Conservation (phyloP, 1,140 invertebrate species). For the Reticulitermes speratus region DNA sequence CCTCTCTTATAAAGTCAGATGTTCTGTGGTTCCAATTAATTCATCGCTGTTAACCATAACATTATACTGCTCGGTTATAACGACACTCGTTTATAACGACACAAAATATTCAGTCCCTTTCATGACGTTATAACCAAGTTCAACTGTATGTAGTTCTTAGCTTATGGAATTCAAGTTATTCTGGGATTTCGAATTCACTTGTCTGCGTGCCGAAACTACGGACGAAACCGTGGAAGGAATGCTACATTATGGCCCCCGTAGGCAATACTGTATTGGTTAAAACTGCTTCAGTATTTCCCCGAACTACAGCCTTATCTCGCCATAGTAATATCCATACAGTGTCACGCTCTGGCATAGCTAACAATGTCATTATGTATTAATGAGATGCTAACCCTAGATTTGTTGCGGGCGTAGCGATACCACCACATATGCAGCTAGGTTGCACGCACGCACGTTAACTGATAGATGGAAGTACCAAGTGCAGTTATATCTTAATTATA, state of each 20-base stretch:
- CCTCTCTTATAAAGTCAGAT: too few relatives aligned
- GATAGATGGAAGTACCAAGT: not conserved
- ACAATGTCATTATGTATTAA: conserved; percentile 14
- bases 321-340: conserved; percentile 8
- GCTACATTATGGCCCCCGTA: not conserved
- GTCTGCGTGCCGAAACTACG: not conserved
- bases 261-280: not conserved
- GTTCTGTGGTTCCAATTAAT: too few relatives aligned
- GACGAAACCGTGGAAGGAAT: not conserved
- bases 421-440: not conserved
- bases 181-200: too few relatives aligned
- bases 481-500: not conserved
- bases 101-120: too few relatives aligned
- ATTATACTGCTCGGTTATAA: too few relatives aligned
- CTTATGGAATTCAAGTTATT: too few relatives aligned
- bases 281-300: not conserved
- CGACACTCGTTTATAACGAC: too few relatives aligned
- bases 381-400: conserved; percentile 15
- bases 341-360: conserved; percentile 16
- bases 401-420: not conserved
- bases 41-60: too few relatives aligned
- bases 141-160: too few relatives aligned
- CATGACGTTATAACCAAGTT: too few relatives aligned
- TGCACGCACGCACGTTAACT: not conserved
- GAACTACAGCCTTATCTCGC: not conserved